Percentiles rank a stretch among this genome's conserved stretches.
These are phyloP conservation scores for Hyles vespertilio DNA, from an alignment of 1,140 invertebrate genomes.

Conservation along the genomic window DNA sequence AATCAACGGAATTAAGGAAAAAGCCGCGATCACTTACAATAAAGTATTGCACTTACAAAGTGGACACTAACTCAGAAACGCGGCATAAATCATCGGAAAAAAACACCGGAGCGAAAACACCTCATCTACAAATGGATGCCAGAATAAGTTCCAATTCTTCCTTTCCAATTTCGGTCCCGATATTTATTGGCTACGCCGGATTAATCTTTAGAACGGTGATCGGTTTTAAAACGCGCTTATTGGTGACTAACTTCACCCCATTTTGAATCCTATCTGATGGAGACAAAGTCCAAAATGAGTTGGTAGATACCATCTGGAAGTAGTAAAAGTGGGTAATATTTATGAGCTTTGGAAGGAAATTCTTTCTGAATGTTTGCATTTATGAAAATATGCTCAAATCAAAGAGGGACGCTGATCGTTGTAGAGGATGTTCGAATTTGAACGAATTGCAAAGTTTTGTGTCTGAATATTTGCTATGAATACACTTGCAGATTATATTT, in stretches of 20 bases:
- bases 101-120: constrained; percentile 36
- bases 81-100: constrained; percentile 44
- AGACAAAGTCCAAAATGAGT: constrained; percentile 32
- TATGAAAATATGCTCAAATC: constrained; percentile 74
- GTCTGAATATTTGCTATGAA: not conserved
- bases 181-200: constrained; percentile 70
- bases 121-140: constrained; percentile 62
- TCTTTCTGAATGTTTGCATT: constrained; percentile 74
- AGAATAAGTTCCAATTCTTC: constrained; percentile 69
- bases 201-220: constrained; percentile 66
- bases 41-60: constrained; percentile 10
- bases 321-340: constrained; percentile 71
- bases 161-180: constrained; percentile 64
- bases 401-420: constrained; percentile 35
- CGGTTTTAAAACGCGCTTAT: constrained; percentile 64
- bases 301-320: constrained; percentile 23
- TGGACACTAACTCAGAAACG: constrained; percentile 24
- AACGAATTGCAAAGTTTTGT: not conserved
- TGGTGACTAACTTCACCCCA: constrained; percentile 19
- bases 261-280: not conserved
- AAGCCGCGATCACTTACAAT: not conserved
- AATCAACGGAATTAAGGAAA: too few relatives aligned
- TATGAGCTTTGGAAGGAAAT: constrained; percentile 73
- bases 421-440: constrained; percentile 39
- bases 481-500: not conserved